Conservation (phyloP, 2,888 invertebrate genomes). For the Conus canariensis region DNA sequence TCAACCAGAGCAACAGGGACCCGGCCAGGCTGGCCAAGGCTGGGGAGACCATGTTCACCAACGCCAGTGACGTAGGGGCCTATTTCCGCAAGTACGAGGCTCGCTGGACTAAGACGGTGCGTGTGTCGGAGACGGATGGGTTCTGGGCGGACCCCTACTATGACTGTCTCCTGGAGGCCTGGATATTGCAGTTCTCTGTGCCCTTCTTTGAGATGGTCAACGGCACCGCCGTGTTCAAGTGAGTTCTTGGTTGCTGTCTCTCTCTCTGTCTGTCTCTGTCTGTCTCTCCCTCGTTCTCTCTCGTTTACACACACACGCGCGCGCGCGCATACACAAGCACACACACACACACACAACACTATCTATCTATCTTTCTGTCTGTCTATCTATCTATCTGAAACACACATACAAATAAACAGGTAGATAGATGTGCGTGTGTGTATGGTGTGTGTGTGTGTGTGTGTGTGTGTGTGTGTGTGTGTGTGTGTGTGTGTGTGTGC, state of each 20-base stretch:
- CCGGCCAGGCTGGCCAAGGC: constrained; percentile 34
- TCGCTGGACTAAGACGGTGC: constrained; percentile 47
- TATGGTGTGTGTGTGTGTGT: no score
- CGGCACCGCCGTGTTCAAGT: constrained; percentile 59
- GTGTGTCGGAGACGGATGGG: constrained; percentile 53
- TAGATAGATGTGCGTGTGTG: neutral
- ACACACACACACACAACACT: no score
- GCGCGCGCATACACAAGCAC: neutral
- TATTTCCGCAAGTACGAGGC: constrained; percentile 27
- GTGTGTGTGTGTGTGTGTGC: no score
- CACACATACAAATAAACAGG: neutral
- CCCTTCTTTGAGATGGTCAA: constrained; percentile 61
- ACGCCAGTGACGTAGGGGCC: constrained; percentile 47
- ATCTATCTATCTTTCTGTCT: neutral
- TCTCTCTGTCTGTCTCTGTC: neutral
- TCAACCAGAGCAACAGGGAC: constrained; percentile 43
- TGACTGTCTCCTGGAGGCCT: constrained; percentile 63
- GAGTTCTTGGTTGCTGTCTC: constrained; percentile 47
- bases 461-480: no score
- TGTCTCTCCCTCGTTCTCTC: neutral
- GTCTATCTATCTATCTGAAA: neutral
- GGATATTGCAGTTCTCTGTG: constrained; percentile 63
- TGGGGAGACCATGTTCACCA: constrained; percentile 44
- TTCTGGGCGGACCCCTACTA: constrained; percentile 65
- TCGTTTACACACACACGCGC: neutral